A percentile compares a stretch with the other conserved stretches of the same genome.
phyloP scores from a whole-genome alignment of 2,797 vertebrate genomes.

The Semaprochilodus insignis region DNA sequence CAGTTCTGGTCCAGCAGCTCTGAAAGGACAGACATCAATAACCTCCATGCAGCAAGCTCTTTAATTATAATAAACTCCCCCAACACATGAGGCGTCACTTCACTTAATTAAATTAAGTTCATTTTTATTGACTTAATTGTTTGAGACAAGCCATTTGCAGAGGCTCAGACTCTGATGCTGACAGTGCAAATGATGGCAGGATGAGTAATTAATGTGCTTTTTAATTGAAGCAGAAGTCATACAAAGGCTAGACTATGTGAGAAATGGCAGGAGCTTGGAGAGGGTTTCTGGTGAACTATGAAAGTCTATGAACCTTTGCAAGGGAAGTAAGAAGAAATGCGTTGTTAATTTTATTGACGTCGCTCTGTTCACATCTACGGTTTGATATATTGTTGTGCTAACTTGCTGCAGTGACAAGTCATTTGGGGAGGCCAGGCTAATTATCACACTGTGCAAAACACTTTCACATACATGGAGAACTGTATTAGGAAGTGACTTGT shows the following conservation, averaged over 20 bases:
- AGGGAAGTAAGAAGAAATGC: conserved; percentile 1
- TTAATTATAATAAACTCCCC: conserved; percentile 70
- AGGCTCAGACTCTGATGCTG: conserved; percentile 62
- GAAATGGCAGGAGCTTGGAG: conserved; percentile 17
- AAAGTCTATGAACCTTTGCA: not conserved
- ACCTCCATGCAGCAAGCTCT: conserved; percentile 58
- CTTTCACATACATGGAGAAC: not conserved
- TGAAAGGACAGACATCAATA: conserved; percentile 60
- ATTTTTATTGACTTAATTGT: conserved; percentile 79
- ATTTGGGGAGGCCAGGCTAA: not conserved
- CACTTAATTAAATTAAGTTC: conserved; percentile 77
- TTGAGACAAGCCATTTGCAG: conserved; percentile 77
- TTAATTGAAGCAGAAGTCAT: conserved; percentile 75
- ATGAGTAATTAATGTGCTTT: conserved; percentile 78
- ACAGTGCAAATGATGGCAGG: conserved; percentile 67
- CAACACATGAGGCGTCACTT: conserved; percentile 70
- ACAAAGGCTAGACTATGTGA: conserved; percentile 52
- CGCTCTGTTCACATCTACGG: not conserved
- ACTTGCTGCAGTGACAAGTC: conserved; percentile 27
- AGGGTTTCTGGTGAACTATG: conserved; percentile 22
- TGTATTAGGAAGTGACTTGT: not conserved
- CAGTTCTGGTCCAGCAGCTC: conserved; percentile 25
- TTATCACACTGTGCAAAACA: conserved; percentile 7
- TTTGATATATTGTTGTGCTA: conserved; percentile 27
- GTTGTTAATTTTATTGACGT: not conserved